phyloP scores from a whole-genome alignment of 23 tunicate species.

The Trididemnum nubilum region DNA sequence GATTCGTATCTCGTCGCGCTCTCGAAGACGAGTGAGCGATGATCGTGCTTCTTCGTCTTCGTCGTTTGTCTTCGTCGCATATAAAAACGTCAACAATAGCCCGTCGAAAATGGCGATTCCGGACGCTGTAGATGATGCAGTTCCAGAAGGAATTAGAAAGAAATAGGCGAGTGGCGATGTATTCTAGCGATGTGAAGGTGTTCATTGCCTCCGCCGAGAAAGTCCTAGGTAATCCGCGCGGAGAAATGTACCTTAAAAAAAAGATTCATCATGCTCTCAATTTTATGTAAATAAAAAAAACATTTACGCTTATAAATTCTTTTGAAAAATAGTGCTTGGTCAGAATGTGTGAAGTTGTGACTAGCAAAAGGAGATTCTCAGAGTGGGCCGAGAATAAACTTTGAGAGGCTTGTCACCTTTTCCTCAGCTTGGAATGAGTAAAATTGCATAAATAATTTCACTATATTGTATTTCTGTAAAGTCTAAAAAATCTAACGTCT shows the following conservation, averaged over 20 bases:
- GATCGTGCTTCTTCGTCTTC: slow-evolving; percentile 11
- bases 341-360: too few species aligned
- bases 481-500: too few species aligned
- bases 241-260: slow-evolving; percentile 13
- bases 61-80: slow-evolving; percentile 49
- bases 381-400: too few species aligned
- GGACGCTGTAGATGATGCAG: slow-evolving; percentile 93
- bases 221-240: slow-evolving; percentile 17
- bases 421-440: too few species aligned
- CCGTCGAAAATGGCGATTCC: slow-evolving; percentile 74
- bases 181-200: slow-evolving; percentile 41
- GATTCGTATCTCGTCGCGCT: not conserved
- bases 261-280: too few species aligned
- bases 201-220: slow-evolving; percentile 42
- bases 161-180: slow-evolving; percentile 64
- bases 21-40: not conserved
- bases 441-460: too few species aligned
- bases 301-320: too few species aligned
- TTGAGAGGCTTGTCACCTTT: too few species aligned
- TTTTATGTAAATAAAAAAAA: too few species aligned
- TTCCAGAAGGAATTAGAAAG: slow-evolving; percentile 92
- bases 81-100: slow-evolving; percentile 62
- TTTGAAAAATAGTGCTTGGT: too few species aligned
- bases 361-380: too few species aligned
- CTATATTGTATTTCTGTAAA: too few species aligned